Conservation (phyloP, 2,113 vertebrate species). For the Agapornis roseicollis region DNA sequence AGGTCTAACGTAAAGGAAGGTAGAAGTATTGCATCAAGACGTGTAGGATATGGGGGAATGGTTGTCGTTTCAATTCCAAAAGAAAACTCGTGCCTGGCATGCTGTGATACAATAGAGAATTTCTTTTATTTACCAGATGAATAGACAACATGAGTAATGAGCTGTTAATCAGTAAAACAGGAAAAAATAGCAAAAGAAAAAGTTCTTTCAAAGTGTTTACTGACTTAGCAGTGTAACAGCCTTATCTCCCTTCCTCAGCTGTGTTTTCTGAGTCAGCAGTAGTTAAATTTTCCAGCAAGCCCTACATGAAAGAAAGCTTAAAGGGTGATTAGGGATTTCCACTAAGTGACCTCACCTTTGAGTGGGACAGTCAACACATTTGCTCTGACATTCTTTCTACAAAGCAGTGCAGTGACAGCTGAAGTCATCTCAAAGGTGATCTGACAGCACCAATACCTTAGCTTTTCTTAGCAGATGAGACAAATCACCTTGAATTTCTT, state of each 20-base stretch:
- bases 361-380: neutral
- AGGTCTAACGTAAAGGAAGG: neutral
- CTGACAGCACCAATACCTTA: neutral
- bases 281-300: conserved; percentile 74
- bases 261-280: conserved; percentile 76
- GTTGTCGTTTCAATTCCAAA: neutral
- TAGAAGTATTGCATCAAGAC: neutral
- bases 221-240: conserved; percentile 36
- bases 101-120: neutral
- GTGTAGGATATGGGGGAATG: neutral
- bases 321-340: conserved; percentile 69
- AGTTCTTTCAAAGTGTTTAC: conserved; percentile 41
- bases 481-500: neutral
- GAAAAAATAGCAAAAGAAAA: conserved; percentile 23
- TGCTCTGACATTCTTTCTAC: neutral
- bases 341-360: conserved; percentile 61
- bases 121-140: conserved; percentile 10
- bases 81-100: neutral
- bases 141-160: neutral
- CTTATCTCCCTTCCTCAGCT: conserved; percentile 78
- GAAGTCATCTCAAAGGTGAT: neutral
- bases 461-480: neutral
- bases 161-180: conserved; percentile 14
- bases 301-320: conserved; percentile 50
- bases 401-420: conserved; percentile 19